These are phyloP conservation scores for Nymphalis c-album DNA, from an alignment of 2,888 invertebrate species.

Conservation along the genomic window DNA sequence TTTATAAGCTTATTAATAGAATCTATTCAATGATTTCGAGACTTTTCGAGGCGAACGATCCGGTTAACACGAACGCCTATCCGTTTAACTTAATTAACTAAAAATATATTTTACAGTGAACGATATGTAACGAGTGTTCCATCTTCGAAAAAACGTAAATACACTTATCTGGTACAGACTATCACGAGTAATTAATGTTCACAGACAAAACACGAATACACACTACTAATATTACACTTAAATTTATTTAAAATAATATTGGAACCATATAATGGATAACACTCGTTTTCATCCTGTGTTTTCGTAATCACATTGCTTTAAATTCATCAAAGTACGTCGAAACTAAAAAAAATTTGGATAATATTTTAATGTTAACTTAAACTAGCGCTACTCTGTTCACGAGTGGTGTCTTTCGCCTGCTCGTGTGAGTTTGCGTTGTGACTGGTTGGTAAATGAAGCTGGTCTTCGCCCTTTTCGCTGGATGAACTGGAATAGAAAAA, in stretches of 20 bases:
- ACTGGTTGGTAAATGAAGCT: conserved; percentile 72
- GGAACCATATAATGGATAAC: conserved; percentile 36
- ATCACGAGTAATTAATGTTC: conserved; percentile 44
- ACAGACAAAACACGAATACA: conserved; percentile 48
- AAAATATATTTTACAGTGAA: conserved; percentile 65
- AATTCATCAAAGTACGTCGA: background rate
- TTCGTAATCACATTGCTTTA: background rate
- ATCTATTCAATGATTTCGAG: conserved; percentile 22
- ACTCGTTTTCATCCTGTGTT: conserved; percentile 16
- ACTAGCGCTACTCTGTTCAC: conserved; percentile 75
- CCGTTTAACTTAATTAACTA: conserved; percentile 28
- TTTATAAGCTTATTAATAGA: conserved; percentile 22
- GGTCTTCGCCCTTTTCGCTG: conserved; percentile 74
- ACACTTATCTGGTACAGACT: conserved; percentile 68
- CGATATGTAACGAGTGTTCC: conserved; percentile 77
- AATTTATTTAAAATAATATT: conserved; percentile 14
- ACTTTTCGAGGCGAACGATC: conserved; percentile 6
- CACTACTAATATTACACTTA: conserved; percentile 26
- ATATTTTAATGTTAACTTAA: conserved; percentile 11
- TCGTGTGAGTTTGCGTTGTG: conserved; percentile 74
- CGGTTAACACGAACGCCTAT: background rate
- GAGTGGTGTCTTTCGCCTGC: conserved; percentile 83
- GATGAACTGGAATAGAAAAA: conserved; percentile 60
- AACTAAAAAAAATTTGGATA: background rate
- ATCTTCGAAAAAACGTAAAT: conserved; percentile 59